Evolutionary conservation across 2,888 invertebrate species (phyloP).

Genomic region (Troides helena): DNA sequence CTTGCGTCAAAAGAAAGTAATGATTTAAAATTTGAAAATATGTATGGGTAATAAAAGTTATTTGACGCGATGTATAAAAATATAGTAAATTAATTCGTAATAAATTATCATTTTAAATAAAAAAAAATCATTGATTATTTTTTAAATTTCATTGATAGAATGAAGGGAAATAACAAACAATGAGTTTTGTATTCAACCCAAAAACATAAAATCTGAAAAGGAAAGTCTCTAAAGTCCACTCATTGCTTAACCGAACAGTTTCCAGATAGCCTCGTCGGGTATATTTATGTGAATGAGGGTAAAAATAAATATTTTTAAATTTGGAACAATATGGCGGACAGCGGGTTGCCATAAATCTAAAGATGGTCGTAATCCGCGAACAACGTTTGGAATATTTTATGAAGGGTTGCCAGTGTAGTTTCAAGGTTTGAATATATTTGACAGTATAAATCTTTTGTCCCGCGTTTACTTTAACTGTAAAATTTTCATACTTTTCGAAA

Average conservation of each 20-base stretch:
- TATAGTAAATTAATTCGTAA: too few species aligned
- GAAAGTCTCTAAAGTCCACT: conserved; percentile 54
- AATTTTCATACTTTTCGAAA: conserved; percentile 7
- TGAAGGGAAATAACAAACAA: conserved; percentile 38
- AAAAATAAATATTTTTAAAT: conserved; percentile 74
- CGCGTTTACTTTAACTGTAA: conserved; percentile 26
- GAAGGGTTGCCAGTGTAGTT: conserved; percentile 57
- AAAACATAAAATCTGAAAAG: conserved; percentile 53
- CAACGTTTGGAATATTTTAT: conserved; percentile 72
- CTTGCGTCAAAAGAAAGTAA: too few species aligned
- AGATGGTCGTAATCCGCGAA: conserved; percentile 73
- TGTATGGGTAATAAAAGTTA: too few species aligned
- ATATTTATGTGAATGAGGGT: conserved; percentile 51
- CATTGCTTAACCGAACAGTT: conserved; percentile 46
- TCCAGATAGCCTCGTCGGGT: conserved; percentile 43
- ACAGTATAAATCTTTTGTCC: conserved; percentile 49
- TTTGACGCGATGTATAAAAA: too few species aligned
- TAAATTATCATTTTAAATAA: background rate
- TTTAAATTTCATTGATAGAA: conserved; percentile 33
- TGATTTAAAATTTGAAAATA: too few species aligned
- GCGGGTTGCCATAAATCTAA: conserved; percentile 74
- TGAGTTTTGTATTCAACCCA: conserved; percentile 41
- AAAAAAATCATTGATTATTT: background rate
- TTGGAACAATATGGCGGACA: conserved; percentile 76
- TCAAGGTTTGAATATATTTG: conserved; percentile 51